Percentiles rank a stretch among this genome's conserved stretches.
phyloP scores from a whole-genome alignment of 2,888 invertebrate genomes.

The Acutogordius australiensis region DNA sequence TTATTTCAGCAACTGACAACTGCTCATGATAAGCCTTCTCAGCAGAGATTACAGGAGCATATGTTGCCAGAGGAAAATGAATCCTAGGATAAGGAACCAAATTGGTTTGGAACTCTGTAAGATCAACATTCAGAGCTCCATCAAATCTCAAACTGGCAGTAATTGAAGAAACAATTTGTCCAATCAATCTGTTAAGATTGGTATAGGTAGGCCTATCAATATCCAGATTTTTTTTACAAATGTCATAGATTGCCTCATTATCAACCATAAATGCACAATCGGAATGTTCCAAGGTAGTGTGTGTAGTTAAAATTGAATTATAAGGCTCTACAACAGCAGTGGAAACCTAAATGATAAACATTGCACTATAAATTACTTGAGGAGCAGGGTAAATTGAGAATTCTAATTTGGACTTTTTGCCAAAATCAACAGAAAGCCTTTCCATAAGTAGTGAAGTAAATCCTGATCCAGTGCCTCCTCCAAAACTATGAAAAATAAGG shows the following conservation, averaged over 20 bases:
- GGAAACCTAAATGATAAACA: slow-evolving; percentile 41
- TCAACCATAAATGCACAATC: slow-evolving; percentile 78
- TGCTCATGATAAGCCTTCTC: slow-evolving; percentile 22
- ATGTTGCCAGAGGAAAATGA: slow-evolving; percentile 49
- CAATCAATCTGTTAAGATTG: slow-evolving; percentile 64
- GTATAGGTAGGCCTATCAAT: slow-evolving; percentile 58
- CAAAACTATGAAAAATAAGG: slow-evolving; percentile 58
- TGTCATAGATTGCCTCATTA: slow-evolving; percentile 70
- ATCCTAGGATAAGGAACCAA: slow-evolving; percentile 56
- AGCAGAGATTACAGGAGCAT: slow-evolving; percentile 21
- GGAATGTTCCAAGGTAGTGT: slow-evolving; percentile 66
- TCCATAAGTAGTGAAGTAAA: slow-evolving; percentile 57
- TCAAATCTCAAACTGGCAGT: slow-evolving; percentile 65
- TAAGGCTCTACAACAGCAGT: slow-evolving; percentile 80
- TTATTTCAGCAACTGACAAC: slow-evolving; percentile 39
- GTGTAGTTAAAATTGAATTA: slow-evolving; percentile 77
- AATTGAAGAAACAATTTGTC: slow-evolving; percentile 56
- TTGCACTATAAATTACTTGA: slow-evolving; percentile 29
- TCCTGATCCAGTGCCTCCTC: slow-evolving; percentile 58
- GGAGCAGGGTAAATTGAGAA: slow-evolving; percentile 62
- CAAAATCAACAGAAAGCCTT: slow-evolving; percentile 43
- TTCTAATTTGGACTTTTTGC: slow-evolving; percentile 52
- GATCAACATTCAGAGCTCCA: slow-evolving; percentile 59
- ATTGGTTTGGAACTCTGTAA: slow-evolving; percentile 39
- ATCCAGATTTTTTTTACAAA: slow-evolving; percentile 47